Conservation (phyloP, 1,140 invertebrate genomes). For the Trachelipus rathkii region DNA sequence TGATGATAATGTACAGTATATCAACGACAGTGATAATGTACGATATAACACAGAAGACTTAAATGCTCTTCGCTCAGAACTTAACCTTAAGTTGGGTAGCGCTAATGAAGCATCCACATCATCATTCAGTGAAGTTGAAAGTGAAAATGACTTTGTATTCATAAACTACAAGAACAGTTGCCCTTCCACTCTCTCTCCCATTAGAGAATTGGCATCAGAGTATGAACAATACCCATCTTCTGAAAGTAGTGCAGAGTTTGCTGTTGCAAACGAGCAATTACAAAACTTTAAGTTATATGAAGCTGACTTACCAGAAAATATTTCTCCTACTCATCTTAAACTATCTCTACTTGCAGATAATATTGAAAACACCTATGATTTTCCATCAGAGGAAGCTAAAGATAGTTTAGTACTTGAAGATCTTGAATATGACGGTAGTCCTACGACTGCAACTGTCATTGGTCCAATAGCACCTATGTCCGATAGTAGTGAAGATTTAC, state of each 20-base stretch:
- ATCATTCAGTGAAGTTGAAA: background rate
- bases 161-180: slow-evolving; percentile 23
- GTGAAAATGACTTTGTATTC: slow-evolving; percentile 17
- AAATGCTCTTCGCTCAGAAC: slow-evolving; percentile 21
- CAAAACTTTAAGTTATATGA: too few relatives aligned
- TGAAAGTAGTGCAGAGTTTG: too few relatives aligned
- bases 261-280: too few relatives aligned
- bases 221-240: too few relatives aligned
- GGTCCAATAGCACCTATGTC: slow-evolving; percentile 19
- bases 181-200: slow-evolving; percentile 19
- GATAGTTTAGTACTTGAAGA: slow-evolving; percentile 26
- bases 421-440: slow-evolving; percentile 18
- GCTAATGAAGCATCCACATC: background rate
- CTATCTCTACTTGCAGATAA: too few relatives aligned
- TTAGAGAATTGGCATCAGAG: background rate
- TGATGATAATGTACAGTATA: background rate
- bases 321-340: too few relatives aligned
- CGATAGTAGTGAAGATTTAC: slow-evolving; percentile 19
- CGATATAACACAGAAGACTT: slow-evolving; percentile 26
- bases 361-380: background rate
- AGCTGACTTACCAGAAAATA: too few relatives aligned
- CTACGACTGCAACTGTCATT: slow-evolving; percentile 5
- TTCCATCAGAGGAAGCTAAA: background rate
- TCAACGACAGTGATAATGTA: background rate
- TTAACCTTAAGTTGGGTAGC: slow-evolving; percentile 13